Conservation (phyloP, 2,113 vertebrate genomes). For the Pedetes capensis region DNA sequence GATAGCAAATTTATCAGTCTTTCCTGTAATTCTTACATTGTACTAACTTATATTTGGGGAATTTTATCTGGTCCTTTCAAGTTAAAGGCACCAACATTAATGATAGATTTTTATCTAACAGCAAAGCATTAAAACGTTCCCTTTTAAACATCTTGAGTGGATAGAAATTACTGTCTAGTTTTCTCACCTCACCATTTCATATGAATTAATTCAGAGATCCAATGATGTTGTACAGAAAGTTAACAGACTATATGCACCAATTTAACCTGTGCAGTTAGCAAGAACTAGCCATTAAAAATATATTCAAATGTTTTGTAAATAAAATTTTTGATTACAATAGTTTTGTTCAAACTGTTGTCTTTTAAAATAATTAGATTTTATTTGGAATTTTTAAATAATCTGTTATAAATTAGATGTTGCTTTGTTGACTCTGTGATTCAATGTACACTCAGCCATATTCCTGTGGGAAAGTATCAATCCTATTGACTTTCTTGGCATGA, state of each 20-base stretch:
- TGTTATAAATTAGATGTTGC: slow-evolving; percentile 66
- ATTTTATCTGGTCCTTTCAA: not conserved
- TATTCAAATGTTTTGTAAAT: slow-evolving; percentile 58
- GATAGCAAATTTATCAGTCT: not conserved
- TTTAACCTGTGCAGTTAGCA: slow-evolving; percentile 60
- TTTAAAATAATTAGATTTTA: slow-evolving; percentile 64
- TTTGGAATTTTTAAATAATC: slow-evolving; percentile 68
- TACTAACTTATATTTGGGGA: slow-evolving; percentile 28
- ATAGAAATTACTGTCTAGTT: slow-evolving; percentile 19
- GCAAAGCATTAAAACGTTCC: not conserved
- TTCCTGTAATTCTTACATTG: not conserved
- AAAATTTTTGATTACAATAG: slow-evolving; percentile 60
- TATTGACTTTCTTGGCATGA: slow-evolving; percentile 67
- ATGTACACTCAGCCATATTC: slow-evolving; percentile 72
- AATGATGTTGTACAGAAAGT: not conserved
- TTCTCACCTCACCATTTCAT: not conserved
- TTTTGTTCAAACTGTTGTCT: slow-evolving; percentile 69
- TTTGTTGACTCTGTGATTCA: slow-evolving; percentile 71
- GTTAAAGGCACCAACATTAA: slow-evolving; percentile 12
- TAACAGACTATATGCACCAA: not conserved
- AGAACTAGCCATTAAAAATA: slow-evolving; percentile 65
- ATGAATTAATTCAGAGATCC: not conserved
- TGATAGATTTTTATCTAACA: not conserved
- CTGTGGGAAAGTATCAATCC: slow-evolving; percentile 60
- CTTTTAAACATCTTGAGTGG: not conserved